These are phyloP conservation scores for Procapra przewalskii DNA, from an alignment of 2,113 vertebrate species.

Conservation along the genomic window DNA sequence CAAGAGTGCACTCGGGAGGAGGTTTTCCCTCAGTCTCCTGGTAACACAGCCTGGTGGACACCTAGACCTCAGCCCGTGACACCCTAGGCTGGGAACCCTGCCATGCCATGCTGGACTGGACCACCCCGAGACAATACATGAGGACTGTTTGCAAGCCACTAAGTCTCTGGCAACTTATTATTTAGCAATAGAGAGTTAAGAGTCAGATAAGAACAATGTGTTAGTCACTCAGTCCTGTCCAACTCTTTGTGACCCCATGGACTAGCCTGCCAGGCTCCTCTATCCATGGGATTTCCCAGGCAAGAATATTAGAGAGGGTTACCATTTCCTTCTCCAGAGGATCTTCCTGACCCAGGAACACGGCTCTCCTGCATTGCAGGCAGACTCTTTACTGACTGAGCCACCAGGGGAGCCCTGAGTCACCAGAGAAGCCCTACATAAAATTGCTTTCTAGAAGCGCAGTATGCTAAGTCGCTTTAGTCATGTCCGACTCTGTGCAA, in stretches of 20 bases:
- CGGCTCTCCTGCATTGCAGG: not conserved
- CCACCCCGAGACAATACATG: not conserved
- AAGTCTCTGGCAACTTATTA: not conserved
- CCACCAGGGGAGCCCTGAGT: not conserved
- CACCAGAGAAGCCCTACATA: not conserved
- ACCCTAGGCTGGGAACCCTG: not conserved
- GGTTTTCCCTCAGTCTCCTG: not conserved
- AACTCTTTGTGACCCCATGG: not conserved
- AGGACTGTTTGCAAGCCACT: not conserved
- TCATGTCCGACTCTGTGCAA: too few species aligned
- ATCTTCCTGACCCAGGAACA: not conserved
- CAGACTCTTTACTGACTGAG: not conserved
- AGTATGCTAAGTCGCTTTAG: not conserved
- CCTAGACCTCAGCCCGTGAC: not conserved
- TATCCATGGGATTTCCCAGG: not conserved
- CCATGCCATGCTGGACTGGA: not conserved
- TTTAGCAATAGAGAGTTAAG: slow-evolving; percentile 10
- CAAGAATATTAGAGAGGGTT: not conserved
- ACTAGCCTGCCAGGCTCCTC: not conserved
- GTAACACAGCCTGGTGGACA: not conserved
- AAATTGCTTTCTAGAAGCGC: not conserved
- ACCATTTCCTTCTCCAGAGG: not conserved
- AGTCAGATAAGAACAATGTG: not conserved
- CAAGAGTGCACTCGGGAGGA: not conserved
- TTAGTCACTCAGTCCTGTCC: not conserved